Evolutionary conservation across 2,797 vertebrate species (phyloP), one percentile per base, ranked within the genome.

Genomic region (Leptoclinus maculatus): DNA sequence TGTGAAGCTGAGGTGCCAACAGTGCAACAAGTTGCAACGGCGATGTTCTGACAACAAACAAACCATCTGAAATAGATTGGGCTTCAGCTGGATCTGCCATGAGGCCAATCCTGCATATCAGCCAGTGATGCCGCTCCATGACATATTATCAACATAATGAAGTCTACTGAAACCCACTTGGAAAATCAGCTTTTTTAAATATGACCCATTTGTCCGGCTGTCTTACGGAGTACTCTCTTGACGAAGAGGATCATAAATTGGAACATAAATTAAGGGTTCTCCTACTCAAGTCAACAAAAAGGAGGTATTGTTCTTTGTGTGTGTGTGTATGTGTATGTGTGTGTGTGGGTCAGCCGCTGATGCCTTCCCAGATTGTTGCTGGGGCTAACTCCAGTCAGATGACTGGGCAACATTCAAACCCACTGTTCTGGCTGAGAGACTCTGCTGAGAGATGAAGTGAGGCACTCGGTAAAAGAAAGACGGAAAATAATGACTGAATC

Each of bases 321-420:
- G 43, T 19, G 43, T 45, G 43, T 19, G 43, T 17, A 16, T 12
- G 38, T 39, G 38, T 39, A 11, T 39, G 38, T 47, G 59, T 71
- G 34, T 60, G 76, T 65, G 84, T 62, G 74, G 47, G 76, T 87
- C 81, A 85, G 80, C 72, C 74, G 11, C 68, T 9, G 29, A 70
- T 83, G 76, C 86, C 85, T 84, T 82, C 77, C 79, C 77, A 87
- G 84, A 73, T 78, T 79, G 73, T 81, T 85, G 88, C 17, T 43
- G 75, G 62, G 69, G 66, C 79, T 85, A 89, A 90, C 74, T 84
- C 87, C 81, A 86, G 88, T 94, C 93, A 94, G 87, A 89, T 93
- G 92, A 94, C 87, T 82, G 69, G 77, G 65, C 80, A 84, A 86
- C 80, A 90, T 90, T 89, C 74, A 91, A 66, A 89, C 65, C 67